Evolutionary conservation across 2,113 vertebrate genomes (phyloP).

Genomic region (Apteryx owenii): DNA sequence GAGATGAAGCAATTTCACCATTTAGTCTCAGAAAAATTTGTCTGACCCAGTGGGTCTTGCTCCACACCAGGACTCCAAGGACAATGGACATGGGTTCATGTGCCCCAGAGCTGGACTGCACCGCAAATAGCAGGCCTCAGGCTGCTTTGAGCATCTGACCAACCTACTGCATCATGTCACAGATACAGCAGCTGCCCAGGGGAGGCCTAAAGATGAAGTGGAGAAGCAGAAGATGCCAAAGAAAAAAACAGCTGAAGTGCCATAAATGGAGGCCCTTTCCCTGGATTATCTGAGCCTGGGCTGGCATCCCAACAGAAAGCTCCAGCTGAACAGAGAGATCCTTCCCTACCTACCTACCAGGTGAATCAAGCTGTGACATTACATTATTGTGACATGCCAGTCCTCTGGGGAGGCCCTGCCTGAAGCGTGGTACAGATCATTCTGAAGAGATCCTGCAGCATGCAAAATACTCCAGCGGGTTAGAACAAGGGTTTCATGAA

Average conservation of each 20-base stretch:
- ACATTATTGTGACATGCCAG: neutral
- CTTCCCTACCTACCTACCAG: constrained; percentile 5
- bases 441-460: neutral
- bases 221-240: neutral
- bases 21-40: neutral
- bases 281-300: neutral
- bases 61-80: neutral
- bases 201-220: neutral
- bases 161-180: neutral
- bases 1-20: neutral
- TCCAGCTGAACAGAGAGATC: neutral
- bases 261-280: neutral
- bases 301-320: neutral
- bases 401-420: neutral
- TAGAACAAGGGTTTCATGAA: neutral
- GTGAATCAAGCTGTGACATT: constrained; percentile 10
- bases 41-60: accelerated
- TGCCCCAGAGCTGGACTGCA: neutral
- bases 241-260: neutral
- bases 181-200: neutral
- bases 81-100: accelerated
- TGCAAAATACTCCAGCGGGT: neutral
- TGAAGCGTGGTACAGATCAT: neutral
- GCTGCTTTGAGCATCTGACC: neutral
- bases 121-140: accelerated